Evolutionary conservation across 2,888 invertebrate species (phyloP).

Genomic region (Sialis lutaria): DNA sequence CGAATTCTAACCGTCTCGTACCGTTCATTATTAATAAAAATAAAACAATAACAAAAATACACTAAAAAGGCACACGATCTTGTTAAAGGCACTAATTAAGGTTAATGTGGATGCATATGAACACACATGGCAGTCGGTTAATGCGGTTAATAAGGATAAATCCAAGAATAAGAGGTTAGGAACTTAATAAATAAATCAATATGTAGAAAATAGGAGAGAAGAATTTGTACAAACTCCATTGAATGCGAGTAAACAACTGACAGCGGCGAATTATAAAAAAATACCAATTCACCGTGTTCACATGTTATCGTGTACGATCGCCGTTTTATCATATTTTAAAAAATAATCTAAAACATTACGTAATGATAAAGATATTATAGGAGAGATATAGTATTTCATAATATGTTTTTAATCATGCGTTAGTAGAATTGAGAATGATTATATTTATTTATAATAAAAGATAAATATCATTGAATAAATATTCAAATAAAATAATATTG

Average conservation of each 20-base stretch:
- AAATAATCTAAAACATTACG: no score
- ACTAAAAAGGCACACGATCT: neutral
- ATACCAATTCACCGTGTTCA: neutral
- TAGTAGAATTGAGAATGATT: no score
- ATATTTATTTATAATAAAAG: no score
- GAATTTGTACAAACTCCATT: conserved; percentile 1
- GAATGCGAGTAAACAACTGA: neutral
- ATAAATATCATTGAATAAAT: no score
- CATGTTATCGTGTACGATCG: neutral
- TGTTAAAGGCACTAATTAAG: conserved; percentile 3
- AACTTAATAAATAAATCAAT: conserved; percentile 4
- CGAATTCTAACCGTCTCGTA: conserved; percentile 2
- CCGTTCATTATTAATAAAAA: conserved; percentile 2
- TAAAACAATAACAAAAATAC: neutral
- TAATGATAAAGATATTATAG: no score
- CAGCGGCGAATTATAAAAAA: neutral
- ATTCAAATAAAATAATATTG: no score
- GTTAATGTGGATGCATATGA: neutral
- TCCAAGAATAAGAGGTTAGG: conserved; percentile 2
- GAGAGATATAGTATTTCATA: no score
- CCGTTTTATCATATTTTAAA: neutral
- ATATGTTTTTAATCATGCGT: no score
- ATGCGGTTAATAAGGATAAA: neutral
- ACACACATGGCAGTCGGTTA: conserved; percentile 4
- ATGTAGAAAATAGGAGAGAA: neutral